These are phyloP conservation scores for Coregonus ussuriensis DNA, from an alignment of 2,797 vertebrate genomes.

Conservation along the genomic window DNA sequence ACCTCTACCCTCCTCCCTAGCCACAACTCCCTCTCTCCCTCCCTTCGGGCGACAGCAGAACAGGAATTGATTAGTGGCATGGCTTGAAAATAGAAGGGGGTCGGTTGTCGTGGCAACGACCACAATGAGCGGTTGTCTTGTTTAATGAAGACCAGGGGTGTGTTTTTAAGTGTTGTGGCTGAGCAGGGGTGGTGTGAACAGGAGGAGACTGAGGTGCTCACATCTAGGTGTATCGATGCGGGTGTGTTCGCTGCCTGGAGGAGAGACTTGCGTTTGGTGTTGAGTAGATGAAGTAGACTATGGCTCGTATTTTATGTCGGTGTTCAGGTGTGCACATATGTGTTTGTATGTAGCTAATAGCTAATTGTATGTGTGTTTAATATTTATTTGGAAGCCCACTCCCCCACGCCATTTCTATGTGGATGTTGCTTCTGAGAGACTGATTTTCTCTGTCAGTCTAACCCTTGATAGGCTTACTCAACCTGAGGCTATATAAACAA, in stretches of 20 bases:
- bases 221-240: conserved; percentile 29
- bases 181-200: conserved; percentile 12
- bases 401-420: background rate
- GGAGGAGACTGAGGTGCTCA: conserved; percentile 29
- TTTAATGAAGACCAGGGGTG: conserved; percentile 77
- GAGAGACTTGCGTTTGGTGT: background rate
- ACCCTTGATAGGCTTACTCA: conserved; percentile 22
- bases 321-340: conserved; percentile 43
- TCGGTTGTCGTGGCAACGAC: conserved; percentile 80
- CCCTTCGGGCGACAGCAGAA: conserved; percentile 75
- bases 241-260: conserved; percentile 6
- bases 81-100: conserved; percentile 81
- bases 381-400: background rate
- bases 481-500: conserved; percentile 28
- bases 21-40: conserved; percentile 60
- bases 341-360: conserved; percentile 7
- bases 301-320: background rate
- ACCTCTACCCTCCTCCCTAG: conserved; percentile 33
- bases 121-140: conserved; percentile 83
- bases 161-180: conserved; percentile 59
- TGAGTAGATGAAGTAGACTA: background rate
- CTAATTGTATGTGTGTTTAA: background rate
- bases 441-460: conserved; percentile 50
- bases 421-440: conserved; percentile 20
- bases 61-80: conserved; percentile 84